Percentiles rank a stretch among this genome's conserved stretches.
Evolutionary conservation across 2,888 invertebrate species (phyloP).

Genomic region (Polia nebulosa): DNA sequence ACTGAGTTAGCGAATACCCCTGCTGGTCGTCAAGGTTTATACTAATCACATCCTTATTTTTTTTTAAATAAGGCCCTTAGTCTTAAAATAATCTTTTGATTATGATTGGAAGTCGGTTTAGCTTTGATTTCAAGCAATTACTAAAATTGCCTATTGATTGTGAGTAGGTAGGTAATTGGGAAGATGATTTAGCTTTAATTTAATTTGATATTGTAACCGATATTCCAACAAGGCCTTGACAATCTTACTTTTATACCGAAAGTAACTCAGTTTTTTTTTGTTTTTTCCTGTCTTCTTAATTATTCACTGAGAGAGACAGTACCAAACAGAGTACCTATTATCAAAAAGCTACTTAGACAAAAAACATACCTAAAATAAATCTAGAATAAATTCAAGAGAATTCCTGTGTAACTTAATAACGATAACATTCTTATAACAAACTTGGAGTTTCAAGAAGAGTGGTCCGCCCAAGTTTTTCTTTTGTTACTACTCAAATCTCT

Average conservation of each 20-base stretch:
- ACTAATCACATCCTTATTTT: too few species aligned
- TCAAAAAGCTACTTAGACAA: constrained; percentile 18
- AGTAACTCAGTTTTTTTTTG: background rate
- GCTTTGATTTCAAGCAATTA: too few species aligned
- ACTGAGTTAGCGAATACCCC: too few species aligned
- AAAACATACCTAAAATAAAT: constrained; percentile 27
- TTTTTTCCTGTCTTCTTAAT: background rate
- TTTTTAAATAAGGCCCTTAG: too few species aligned
- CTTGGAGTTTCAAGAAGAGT: constrained; percentile 64
- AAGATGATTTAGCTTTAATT: too few species aligned
- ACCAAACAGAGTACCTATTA: constrained; percentile 4
- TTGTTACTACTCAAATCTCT: constrained; percentile 66
- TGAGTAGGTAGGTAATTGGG: too few species aligned
- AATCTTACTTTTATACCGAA: background rate
- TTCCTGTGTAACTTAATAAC: constrained; percentile 59
- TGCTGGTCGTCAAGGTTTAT: too few species aligned
- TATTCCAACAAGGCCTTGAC: background rate
- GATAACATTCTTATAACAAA: constrained; percentile 70
- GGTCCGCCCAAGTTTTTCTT: constrained; percentile 66
- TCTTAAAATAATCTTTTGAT: too few species aligned
- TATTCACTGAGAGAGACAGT: background rate
- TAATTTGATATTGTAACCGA: too few species aligned
- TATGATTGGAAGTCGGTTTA: too few species aligned
- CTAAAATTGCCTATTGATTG: too few species aligned
- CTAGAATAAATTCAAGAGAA: constrained; percentile 25